Percentiles rank a stretch among this genome's conserved stretches.
phyloP scores from a whole-genome alignment of 2,797 vertebrate genomes.

The Bradypodion ventrale region DNA sequence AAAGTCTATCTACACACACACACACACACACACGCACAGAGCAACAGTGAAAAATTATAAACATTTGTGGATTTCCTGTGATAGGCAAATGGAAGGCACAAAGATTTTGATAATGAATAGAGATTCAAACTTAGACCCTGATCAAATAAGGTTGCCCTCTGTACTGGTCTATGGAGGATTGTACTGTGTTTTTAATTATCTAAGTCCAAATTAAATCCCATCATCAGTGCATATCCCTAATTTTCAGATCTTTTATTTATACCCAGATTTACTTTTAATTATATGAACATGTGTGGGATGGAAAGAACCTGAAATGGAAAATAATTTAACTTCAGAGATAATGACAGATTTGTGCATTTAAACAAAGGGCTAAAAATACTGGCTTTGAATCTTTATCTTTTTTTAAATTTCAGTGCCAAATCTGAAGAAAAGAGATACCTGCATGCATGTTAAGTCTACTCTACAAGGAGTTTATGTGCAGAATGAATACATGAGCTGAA shows the following conservation, averaged over 20 bases:
- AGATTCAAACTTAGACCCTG: background rate
- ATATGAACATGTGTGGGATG: background rate
- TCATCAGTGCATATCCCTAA: background rate
- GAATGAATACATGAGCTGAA: no score
- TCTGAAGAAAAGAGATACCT: no score
- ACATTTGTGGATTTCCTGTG: background rate
- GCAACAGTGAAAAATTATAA: background rate
- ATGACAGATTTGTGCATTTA: no score
- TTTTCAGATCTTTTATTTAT: background rate
- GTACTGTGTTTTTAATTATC: background rate
- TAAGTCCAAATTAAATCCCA: background rate
- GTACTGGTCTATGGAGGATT: background rate
- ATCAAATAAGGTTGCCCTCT: background rate
- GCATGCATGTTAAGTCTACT: no score
- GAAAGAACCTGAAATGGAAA: no score
- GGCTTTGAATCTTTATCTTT: no score
- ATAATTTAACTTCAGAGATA: no score
- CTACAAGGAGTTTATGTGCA: no score
- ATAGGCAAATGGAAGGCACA: background rate
- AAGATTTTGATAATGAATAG: background rate
- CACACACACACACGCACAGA: no score
- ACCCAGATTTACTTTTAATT: background rate
- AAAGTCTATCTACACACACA: no score
- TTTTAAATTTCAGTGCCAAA: no score
- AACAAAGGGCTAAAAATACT: no score